Base-by-base conservation (phyloP, 2,797 vertebrate genomes). In the Ceryle rudis region DNA sequence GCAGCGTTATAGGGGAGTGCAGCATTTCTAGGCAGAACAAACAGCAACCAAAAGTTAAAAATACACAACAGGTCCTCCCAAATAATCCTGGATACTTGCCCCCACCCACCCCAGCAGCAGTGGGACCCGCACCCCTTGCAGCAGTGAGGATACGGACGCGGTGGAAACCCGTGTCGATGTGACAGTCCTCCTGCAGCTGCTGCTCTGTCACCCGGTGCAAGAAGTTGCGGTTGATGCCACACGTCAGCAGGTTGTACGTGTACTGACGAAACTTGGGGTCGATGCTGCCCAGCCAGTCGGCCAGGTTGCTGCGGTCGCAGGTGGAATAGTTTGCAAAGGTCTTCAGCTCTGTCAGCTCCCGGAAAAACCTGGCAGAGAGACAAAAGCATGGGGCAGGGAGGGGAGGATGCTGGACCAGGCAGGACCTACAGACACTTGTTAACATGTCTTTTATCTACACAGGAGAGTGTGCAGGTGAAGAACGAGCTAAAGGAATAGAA, bases 261-360 rank as follows among this genome's bases (percentile, higher is more conserved):
- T 99, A 99, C 97, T 99, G 99, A 22, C 99, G 99, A 83, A 99
- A 99, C 54, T 97, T 98, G 51, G 99, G 99, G 96, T 99, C 99
- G 65, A 99, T 97, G 58, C 98, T 82, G 2, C 97, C 98, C 86
- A 99, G 97, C 99, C 99, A 99, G 97, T 99, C 99, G 0, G 99
- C 98, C 97, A 99, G 98, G 96, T 99, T 99, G 98, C 99, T 99
- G 73, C 98, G 99, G 97, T 99, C 99, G 3, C 99, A 99, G 1
- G 98, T 99, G 42, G 99, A 99, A 83, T 99, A 99, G 98, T 99
- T 99, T 73, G 99, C 99, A 0, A 99, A 99, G 2, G 99, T 99
- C 98, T 99, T 99, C 87, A 99, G 98, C 80, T 99, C 99, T 0
- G 98, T 98, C 82, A 99, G 97, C 86, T 99, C 99, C 93, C 99